Percentiles rank a stretch among this genome's conserved stretches.
Evolutionary conservation across 2,888 invertebrate species (phyloP).

Genomic region (Flexamia atlantica): DNA sequence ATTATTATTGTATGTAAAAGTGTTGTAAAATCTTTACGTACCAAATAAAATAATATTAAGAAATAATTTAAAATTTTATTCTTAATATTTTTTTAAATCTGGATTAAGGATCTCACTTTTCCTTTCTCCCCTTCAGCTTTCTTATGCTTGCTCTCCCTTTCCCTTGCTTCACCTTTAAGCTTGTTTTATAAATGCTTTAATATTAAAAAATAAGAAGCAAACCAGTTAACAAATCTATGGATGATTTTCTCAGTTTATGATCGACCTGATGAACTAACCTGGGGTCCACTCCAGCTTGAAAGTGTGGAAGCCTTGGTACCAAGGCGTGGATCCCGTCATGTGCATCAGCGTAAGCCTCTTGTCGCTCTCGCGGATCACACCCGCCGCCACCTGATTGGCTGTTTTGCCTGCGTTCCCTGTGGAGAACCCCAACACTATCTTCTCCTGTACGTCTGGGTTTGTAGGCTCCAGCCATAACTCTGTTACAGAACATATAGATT

Average conservation of each 20-base stretch:
- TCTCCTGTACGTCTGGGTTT: not conserved
- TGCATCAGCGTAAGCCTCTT: not conserved
- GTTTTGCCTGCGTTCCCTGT: slow-evolving; percentile 11
- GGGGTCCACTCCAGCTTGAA: slow-evolving; percentile 49
- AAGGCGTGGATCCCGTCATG: not conserved
- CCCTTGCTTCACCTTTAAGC: too few species aligned
- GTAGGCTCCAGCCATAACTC: slow-evolving; percentile 49
- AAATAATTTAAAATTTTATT: too few species aligned
- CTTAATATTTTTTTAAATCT: too few species aligned
- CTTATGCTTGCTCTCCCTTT: too few species aligned
- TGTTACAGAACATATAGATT: not conserved
- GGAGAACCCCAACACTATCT: slow-evolving; percentile 7
- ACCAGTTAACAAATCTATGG: not conserved
- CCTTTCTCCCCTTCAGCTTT: too few species aligned
- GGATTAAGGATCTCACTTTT: too few species aligned
- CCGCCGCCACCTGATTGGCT: slow-evolving; percentile 29
- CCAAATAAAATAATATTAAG: too few species aligned
- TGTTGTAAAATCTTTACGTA: too few species aligned
- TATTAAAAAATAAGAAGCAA: not conserved
- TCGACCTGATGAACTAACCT: slow-evolving; percentile 18
- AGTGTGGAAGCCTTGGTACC: slow-evolving; percentile 49
- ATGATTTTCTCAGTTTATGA: not conserved
- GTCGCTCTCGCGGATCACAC: not conserved
- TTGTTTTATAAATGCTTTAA: not conserved
- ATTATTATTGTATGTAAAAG: too few species aligned